Conservation (phyloP, 2,888 invertebrate genomes). For the Yponomeuta sedellus region DNA sequence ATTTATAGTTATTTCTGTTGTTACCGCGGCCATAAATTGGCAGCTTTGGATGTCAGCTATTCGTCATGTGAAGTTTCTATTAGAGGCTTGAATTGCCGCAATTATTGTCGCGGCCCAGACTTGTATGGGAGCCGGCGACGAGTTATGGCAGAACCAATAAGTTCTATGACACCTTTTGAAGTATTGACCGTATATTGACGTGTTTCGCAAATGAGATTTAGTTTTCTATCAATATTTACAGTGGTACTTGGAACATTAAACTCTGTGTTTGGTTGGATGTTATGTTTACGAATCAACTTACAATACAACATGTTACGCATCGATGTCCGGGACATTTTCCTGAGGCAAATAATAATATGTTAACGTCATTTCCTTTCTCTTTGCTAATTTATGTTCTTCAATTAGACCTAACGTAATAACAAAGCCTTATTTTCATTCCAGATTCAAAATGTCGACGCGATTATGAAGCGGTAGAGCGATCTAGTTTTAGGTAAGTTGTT, state of each 20-base stretch:
- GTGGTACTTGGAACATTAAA: background rate
- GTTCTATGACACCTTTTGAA: constrained; percentile 6
- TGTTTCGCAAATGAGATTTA: background rate
- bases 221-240: background rate
- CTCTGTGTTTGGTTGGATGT: background rate
- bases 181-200: constrained; percentile 2
- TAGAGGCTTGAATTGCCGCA: constrained; percentile 16
- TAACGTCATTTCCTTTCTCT: background rate
- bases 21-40: constrained; percentile 30
- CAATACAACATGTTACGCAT: background rate
- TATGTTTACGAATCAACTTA: background rate
- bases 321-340: background rate
- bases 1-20: constrained; percentile 33
- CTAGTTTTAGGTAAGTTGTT: constrained; percentile 57
- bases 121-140: constrained; percentile 1
- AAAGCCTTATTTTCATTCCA: constrained; percentile 31
- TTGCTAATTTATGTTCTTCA: constrained; percentile 1
- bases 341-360: background rate
- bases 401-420: background rate
- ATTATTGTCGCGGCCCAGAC: constrained; percentile 8
- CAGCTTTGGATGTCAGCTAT: constrained; percentile 18
- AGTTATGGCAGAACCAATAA: constrained; percentile 6
- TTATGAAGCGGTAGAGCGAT: constrained; percentile 54
- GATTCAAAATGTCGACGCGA: constrained; percentile 57
- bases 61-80: constrained; percentile 20